Percentiles rank a stretch among this genome's conserved stretches.
Conservation (phyloP, 2,113 vertebrate genomes). For the Marmota flaviventris region DNA sequence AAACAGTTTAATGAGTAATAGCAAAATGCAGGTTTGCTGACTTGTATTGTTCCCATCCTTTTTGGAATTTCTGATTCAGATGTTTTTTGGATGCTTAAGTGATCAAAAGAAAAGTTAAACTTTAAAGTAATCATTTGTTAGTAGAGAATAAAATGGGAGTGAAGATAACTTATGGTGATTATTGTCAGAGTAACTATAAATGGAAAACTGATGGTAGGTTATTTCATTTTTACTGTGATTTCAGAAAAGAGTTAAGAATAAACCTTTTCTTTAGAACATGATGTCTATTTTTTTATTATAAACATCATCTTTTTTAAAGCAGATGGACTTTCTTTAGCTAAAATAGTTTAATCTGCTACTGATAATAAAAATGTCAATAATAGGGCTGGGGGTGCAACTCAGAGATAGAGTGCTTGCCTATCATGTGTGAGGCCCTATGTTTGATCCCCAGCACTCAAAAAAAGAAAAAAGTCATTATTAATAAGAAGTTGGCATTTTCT, state of each 20-base stretch:
- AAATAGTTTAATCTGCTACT: constrained; percentile 44
- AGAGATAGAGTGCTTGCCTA: no score
- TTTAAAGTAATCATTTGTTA: constrained; percentile 66
- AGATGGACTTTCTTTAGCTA: neutral
- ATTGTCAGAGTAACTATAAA: neutral
- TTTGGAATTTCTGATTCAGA: constrained; percentile 49
- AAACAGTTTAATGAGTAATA: constrained; percentile 69
- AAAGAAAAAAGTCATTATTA: neutral
- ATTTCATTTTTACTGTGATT: constrained; percentile 66
- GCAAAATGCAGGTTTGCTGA: constrained; percentile 57
- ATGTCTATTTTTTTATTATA: constrained; percentile 7
- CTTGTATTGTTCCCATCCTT: neutral
- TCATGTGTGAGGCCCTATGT: no score
- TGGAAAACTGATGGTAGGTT: constrained; percentile 55
- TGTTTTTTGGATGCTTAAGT: constrained; percentile 66
- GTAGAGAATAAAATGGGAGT: constrained; percentile 49
- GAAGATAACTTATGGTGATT: neutral
- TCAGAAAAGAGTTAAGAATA: constrained; percentile 51
- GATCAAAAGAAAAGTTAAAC: constrained; percentile 60
- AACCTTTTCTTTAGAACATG: constrained; percentile 35
- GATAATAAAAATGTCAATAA: constrained; percentile 33
- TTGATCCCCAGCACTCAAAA: no score
- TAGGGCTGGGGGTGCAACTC: no score
- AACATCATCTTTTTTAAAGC: neutral
- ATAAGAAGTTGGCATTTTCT: neutral